Evolutionary conservation across 2,797 vertebrate species (phyloP).

Genomic region (Manis javanica): DNA sequence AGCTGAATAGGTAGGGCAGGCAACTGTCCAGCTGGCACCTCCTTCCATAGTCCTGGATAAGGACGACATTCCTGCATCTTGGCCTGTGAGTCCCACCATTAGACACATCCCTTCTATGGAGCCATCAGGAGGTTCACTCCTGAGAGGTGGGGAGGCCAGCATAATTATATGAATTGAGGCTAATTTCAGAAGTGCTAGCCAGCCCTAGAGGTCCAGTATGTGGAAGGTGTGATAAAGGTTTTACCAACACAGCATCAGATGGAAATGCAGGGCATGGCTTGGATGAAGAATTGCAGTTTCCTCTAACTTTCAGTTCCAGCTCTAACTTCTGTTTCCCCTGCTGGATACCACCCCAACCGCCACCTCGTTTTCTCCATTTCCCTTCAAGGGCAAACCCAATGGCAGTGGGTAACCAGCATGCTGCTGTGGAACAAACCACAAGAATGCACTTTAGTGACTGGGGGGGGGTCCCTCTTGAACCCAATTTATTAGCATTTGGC

Average conservation of each 20-base stretch:
- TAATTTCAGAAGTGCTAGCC: constrained; percentile 8
- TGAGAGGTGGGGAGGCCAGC: background rate
- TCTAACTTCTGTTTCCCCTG: constrained; percentile 20
- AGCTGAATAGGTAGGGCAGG: background rate
- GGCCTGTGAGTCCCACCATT: background rate
- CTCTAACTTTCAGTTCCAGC: background rate
- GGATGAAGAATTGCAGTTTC: background rate
- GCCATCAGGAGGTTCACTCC: background rate
- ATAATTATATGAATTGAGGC: background rate
- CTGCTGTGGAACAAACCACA: constrained; percentile 58
- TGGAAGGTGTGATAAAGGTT: background rate
- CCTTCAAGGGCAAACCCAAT: constrained; percentile 36
- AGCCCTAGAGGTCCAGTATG: background rate
- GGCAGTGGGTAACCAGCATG: background rate
- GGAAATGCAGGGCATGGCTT: background rate
- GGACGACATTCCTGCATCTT: background rate
- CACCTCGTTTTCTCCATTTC: constrained; percentile 6
- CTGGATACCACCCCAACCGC: background rate
- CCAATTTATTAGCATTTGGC: constrained; percentile 86
- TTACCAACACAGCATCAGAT: background rate
- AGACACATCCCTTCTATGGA: constrained; percentile 8
- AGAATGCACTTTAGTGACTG: constrained; percentile 59
- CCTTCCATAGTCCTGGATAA: background rate
- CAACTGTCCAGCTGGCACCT: background rate
- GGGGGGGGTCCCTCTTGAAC: constrained; percentile 78